These are phyloP conservation scores for Caenorhabditis macrosperma DNA, from an alignment of 2,888 invertebrate genomes.

Conservation along the genomic window DNA sequence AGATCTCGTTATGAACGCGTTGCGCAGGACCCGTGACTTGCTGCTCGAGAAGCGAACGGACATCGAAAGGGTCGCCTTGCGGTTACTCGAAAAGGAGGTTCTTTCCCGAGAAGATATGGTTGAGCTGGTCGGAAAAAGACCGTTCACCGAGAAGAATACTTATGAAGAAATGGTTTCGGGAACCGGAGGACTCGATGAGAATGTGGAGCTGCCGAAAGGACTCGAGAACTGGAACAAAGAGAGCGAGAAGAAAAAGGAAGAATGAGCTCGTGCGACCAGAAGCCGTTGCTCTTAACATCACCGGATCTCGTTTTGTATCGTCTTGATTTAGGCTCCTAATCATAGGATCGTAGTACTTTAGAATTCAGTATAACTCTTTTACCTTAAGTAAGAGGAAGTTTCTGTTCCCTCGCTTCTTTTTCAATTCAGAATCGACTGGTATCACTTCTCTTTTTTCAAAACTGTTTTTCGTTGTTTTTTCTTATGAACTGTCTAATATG, in stretches of 20 bases:
- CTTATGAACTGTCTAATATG: constrained; percentile 9
- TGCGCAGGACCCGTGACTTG: constrained; percentile 88
- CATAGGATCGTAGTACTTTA: constrained; percentile 23
- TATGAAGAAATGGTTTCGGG: constrained; percentile 99
- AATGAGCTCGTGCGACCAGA: constrained; percentile 8
- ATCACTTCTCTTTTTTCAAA: constrained; percentile 21
- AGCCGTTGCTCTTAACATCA: not conserved
- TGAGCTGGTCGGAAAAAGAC: constrained; percentile 92
- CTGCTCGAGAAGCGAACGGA: constrained; percentile 88
- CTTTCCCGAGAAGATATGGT: constrained; percentile 97
- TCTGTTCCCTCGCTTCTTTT: constrained; percentile 11
- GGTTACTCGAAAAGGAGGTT: constrained; percentile 93
- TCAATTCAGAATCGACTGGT: constrained; percentile 35
- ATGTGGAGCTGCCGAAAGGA: constrained; percentile 94
- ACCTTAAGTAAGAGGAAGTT: not conserved
- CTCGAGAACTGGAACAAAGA: constrained; percentile 91
- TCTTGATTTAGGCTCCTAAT: constrained; percentile 29
- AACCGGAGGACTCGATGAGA: constrained; percentile 93
- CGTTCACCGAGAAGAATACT: constrained; percentile 98
- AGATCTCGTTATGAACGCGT: constrained; percentile 87
- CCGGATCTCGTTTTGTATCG: constrained; percentile 13
- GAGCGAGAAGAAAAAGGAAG: constrained; percentile 50
- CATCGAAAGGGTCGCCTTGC: constrained; percentile 91
- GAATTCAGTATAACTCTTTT: not conserved
- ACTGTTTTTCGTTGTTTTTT: constrained; percentile 23